phyloP scores from a whole-genome alignment of 64 coral and sea anemone species.

The Stylophora pistillata region DNA sequence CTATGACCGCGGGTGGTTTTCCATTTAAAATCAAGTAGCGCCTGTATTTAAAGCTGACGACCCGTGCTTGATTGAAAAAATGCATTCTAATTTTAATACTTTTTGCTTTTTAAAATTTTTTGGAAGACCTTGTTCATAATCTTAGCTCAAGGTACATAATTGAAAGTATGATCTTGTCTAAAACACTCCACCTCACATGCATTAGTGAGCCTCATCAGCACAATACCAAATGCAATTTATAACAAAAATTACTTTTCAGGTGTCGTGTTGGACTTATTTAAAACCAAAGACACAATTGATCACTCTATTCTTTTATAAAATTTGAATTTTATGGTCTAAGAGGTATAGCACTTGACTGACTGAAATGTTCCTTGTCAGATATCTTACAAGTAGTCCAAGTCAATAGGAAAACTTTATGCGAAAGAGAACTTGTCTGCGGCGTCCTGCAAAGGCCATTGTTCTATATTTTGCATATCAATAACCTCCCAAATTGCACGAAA shows the following conservation, averaged over 20 bases:
- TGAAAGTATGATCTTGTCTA: slow-evolving; percentile 15
- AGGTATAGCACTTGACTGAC: background rate
- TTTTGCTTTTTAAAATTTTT: background rate
- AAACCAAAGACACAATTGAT: background rate
- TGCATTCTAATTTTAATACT: background rate
- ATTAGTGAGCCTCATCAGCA: too few relatives aligned
- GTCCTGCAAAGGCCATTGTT: too few relatives aligned
- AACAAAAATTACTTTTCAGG: too few relatives aligned
- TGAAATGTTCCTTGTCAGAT: background rate
- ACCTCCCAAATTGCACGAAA: background rate
- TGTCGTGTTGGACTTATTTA: background rate
- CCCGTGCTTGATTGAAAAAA: background rate
- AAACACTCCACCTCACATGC: background rate
- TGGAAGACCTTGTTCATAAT: background rate
- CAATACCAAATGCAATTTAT: too few relatives aligned
- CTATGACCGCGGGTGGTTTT: background rate
- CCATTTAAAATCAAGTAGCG: background rate
- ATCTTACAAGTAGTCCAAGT: background rate
- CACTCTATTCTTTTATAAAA: slow-evolving; percentile 1
- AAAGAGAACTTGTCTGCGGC: too few relatives aligned
- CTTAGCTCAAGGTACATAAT: background rate
- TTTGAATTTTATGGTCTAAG: background rate
- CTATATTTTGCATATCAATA: too few relatives aligned
- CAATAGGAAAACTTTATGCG: background rate
- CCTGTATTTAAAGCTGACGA: background rate